These are phyloP conservation scores for Deroptyus accipitrinus DNA, from an alignment of 2,113 vertebrate species.

Conservation along the genomic window DNA sequence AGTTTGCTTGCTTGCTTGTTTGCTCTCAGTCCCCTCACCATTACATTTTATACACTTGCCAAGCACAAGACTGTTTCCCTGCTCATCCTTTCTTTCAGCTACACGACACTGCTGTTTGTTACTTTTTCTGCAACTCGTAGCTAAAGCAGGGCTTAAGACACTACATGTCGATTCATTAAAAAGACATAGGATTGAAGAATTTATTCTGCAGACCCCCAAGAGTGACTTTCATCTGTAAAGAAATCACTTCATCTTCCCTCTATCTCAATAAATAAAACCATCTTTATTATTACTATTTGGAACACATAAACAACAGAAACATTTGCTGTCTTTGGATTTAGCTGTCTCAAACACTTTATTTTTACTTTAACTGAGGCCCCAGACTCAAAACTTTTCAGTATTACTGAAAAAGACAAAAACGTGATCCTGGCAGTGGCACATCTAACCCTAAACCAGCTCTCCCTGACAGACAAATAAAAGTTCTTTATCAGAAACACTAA, in stretches of 20 bases:
- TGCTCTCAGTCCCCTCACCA: not conserved
- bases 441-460: not conserved
- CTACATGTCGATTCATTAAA: not conserved
- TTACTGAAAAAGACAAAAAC: not conserved
- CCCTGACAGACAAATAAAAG: not conserved
- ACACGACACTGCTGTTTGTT: not conserved
- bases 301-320: not conserved
- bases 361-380: not conserved
- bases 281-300: not conserved
- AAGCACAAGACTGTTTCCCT: not conserved
- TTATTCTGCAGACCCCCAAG: not conserved
- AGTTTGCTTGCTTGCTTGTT: not conserved
- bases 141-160: not conserved
- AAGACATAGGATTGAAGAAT: not conserved
- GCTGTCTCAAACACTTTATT: not conserved
- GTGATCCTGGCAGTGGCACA: rapidly evolving
- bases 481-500: not conserved
- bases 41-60: not conserved
- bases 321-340: not conserved
- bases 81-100: not conserved
- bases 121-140: not conserved
- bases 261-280: not conserved
- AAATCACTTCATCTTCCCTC: not conserved
- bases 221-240: not conserved
- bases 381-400: not conserved